These are phyloP conservation scores for Leptinotarsa lineolata DNA, from an alignment of 1,140 invertebrate species.

Conservation along the genomic window DNA sequence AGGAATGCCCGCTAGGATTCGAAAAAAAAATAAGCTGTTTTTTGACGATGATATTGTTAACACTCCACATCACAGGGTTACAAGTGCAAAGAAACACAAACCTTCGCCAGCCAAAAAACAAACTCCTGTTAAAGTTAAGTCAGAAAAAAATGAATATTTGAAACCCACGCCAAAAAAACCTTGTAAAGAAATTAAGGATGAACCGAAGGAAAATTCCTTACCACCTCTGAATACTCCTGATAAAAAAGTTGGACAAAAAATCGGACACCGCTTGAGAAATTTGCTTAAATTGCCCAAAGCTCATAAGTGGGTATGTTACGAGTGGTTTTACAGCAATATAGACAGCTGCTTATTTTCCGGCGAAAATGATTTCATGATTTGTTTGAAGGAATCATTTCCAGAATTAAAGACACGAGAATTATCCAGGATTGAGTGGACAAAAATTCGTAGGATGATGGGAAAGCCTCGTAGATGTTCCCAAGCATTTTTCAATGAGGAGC, in stretches of 20 bases:
- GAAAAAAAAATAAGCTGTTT: constrained; percentile 89
- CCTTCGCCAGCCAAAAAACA: constrained; percentile 57
- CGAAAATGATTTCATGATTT: constrained; percentile 96
- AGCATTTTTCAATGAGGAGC: constrained; percentile 95
- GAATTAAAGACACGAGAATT: constrained; percentile 85
- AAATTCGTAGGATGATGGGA: constrained; percentile 94
- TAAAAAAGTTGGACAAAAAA: constrained; percentile 81
- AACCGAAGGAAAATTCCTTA: constrained; percentile 34
- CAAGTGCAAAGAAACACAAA: constrained; percentile 66
- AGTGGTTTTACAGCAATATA: constrained; percentile 99
- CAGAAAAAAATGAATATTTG: constrained; percentile 25
- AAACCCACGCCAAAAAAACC: constrained; percentile 42
- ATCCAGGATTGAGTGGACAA: constrained; percentile 92
- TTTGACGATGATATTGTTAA: constrained; percentile 91
- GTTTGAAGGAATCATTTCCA: constrained; percentile 92
- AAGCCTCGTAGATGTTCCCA: constrained; percentile 92
- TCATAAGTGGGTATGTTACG: constrained; percentile 98
- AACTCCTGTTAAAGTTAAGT: constrained; percentile 57
- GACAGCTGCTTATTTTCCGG: constrained; percentile 93
- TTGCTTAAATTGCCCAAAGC: constrained; percentile 98
- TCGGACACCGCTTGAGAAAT: constrained; percentile 89
- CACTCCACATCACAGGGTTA: constrained; percentile 70
- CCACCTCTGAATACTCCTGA: constrained; percentile 65
- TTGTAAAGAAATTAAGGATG: constrained; percentile 56
- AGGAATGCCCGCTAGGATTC: constrained; percentile 85